These are phyloP conservation scores for Apteryx owenii DNA, from an alignment of 2,113 vertebrate genomes.

Conservation along the genomic window DNA sequence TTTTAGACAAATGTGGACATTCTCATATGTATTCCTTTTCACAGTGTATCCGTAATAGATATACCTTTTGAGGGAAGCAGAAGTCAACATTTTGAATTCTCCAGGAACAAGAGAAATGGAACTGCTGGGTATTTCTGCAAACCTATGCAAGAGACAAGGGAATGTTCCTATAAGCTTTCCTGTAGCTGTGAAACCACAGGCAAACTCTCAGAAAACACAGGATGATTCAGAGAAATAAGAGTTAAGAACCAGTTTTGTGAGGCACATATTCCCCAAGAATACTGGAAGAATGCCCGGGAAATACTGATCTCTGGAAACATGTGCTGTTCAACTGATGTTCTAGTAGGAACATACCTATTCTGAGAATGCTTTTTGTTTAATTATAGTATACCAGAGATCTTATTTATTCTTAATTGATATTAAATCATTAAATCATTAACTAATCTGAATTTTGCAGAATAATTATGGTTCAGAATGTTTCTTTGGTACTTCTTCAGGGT, in stretches of 20 bases:
- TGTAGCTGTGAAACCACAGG: neutral
- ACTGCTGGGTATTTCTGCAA: neutral
- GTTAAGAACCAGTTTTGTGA: neutral
- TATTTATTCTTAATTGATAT: neutral
- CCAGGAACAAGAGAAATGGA: neutral
- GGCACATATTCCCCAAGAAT: conserved; percentile 5
- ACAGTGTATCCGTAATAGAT: neutral
- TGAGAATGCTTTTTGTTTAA: neutral
- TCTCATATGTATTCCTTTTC: neutral
- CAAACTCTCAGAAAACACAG: neutral
- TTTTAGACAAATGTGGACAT: neutral
- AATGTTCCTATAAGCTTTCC: neutral
- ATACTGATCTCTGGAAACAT: neutral
- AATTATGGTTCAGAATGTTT: neutral
- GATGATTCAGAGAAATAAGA: neutral
- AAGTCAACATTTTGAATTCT: neutral
- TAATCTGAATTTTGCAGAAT: neutral
- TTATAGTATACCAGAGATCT: neutral
- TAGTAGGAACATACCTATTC: neutral
- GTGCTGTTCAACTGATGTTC: conserved; percentile 26
- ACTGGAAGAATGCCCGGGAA: neutral
- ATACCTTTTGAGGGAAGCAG: neutral
- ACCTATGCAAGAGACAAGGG: neutral
- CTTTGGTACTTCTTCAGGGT: neutral
- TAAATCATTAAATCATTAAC: neutral